These are phyloP conservation scores for Brotogeris chrysoptera DNA, from an alignment of 2,797 vertebrate genomes.

Conservation along the genomic window DNA sequence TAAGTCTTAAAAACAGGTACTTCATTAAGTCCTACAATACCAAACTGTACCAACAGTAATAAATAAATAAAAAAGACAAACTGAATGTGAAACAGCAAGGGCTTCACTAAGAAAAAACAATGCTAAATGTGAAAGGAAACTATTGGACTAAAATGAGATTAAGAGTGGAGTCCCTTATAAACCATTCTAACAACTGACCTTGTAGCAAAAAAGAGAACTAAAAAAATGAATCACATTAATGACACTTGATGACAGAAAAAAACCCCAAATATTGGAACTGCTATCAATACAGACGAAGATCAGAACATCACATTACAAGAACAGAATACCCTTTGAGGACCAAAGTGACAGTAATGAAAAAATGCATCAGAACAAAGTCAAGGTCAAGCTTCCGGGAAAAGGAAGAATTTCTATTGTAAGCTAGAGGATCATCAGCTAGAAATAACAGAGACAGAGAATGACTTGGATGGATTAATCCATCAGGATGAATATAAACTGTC, in stretches of 20 bases:
- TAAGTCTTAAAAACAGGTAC: not conserved
- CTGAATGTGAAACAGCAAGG: not conserved
- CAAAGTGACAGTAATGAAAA: not conserved
- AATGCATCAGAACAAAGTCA: not conserved
- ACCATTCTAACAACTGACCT: not conserved
- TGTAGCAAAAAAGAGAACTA: not conserved
- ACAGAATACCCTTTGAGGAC: not conserved
- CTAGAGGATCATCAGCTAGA: not conserved
- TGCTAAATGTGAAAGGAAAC: not conserved
- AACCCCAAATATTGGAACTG: not conserved
- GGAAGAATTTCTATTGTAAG: not conserved
- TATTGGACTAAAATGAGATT: not conserved
- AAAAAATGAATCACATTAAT: not conserved
- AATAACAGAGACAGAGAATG: not conserved
- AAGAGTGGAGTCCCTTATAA: not conserved
- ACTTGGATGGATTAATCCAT: not conserved
- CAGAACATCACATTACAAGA: not conserved
- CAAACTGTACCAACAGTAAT: not conserved
- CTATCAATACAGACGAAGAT: not conserved
- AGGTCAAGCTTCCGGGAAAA: not conserved
- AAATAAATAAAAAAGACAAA: not conserved
- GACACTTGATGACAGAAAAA: not conserved
- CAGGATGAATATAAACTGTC: not conserved
- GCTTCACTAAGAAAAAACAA: not conserved
- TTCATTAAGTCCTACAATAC: not conserved